Evolutionary conservation across 2,888 invertebrate genomes (phyloP), one percentile per base, ranked within the genome.

Genomic region (Agonum fuliginosum): DNA sequence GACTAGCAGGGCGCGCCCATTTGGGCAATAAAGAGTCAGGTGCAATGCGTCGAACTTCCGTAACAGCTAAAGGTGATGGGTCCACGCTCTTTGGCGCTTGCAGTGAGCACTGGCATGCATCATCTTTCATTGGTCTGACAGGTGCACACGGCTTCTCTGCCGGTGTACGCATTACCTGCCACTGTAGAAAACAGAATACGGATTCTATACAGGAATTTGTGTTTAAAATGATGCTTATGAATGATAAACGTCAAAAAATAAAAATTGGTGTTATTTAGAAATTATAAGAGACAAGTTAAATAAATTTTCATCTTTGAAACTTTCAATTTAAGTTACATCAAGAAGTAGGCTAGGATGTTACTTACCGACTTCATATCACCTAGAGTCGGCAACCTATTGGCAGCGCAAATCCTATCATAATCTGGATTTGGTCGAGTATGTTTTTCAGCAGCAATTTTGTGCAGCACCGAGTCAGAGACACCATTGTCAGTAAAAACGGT

Each of bases 401-500:
- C 27, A 27, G 75, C 30, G 17, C 14, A 22, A n/a, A 27, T 14
- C 19, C 65, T 41, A 41, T 43, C 27, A 24, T 27, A 74, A 22
- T 62, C 58, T 8, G 65, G 27, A 67, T 22, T n/a, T 22, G 65
- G 22, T 58, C 12, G 43, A 17, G 3, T 17, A 12, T 34, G 37
- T 19, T 48, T 67, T 34, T 62, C 51, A 24, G 43, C 54, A 27
- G 78, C 70, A 20, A 80, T 69, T 17, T 77, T 69, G n/a, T 72
- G 43, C 1, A 81, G 34, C 78, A 81, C 75, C 2, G 79, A 12
- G 19, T 79, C 46, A 41, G 80, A 80, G 10, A 79, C 41, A 34
- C 78, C 78, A 27, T 79, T 81, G 22, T 82, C 81, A 2, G 83
- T 83, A 83, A 86, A 84, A 0, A 82, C 83, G 5, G 83, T 82